Evolutionary conservation across 2,888 invertebrate genomes (phyloP).

Genomic region (Leptinotarsa haldemani): DNA sequence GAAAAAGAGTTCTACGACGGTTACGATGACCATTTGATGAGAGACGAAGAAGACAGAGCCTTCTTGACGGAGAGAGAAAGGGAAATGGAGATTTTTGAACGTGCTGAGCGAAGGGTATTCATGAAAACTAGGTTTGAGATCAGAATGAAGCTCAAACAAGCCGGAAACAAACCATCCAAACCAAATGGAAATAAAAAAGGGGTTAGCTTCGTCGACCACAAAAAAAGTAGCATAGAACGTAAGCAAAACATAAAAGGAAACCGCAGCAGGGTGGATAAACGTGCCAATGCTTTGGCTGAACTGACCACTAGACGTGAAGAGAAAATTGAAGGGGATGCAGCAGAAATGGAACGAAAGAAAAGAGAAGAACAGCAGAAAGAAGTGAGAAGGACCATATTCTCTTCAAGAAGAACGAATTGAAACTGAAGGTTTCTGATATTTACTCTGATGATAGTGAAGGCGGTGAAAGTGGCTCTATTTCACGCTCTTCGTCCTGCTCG

Average conservation of each 20-base stretch:
- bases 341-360: constrained; percentile 73
- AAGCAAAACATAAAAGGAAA: constrained; percentile 92
- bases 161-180: constrained; percentile 72
- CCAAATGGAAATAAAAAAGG: constrained; percentile 76
- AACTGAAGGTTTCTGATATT: constrained; percentile 93
- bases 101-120: constrained; percentile 93
- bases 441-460: constrained; percentile 89
- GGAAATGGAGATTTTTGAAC: constrained; percentile 96
- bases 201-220: constrained; percentile 74
- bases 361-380: constrained; percentile 71
- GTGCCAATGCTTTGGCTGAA: constrained; percentile 91
- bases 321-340: constrained; percentile 73
- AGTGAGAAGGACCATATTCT: constrained; percentile 66
- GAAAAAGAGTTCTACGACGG: constrained; percentile 96
- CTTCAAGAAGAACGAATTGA: constrained; percentile 76
- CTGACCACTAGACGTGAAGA: constrained; percentile 92
- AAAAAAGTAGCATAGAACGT: constrained; percentile 84
- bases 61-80: constrained; percentile 96
- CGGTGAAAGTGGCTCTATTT: constrained; percentile 68
- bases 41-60: constrained; percentile 94
- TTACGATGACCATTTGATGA: constrained; percentile 96
- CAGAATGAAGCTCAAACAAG: constrained; percentile 89
- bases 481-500: constrained; percentile 61
- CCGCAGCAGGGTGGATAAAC: constrained; percentile 74
- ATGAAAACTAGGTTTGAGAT: constrained; percentile 97